phyloP scores from a whole-genome alignment of 2,888 invertebrate genomes.

The Hofmannophila pseudospretella region DNA sequence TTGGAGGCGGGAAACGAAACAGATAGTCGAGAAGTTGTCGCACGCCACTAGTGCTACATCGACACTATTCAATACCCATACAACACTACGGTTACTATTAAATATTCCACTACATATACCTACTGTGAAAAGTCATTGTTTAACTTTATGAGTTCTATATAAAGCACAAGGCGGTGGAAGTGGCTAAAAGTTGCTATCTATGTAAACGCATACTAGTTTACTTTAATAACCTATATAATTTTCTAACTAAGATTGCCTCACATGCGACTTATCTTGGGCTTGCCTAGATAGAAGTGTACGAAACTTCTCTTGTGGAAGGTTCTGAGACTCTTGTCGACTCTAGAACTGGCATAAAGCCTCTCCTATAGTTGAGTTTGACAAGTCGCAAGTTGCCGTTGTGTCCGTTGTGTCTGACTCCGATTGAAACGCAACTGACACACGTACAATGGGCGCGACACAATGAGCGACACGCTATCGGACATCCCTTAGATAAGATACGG shows the following conservation, averaged over 20 bases:
- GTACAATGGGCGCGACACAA: conserved; percentile 42
- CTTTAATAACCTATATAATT: no score
- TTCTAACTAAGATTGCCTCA: no score
- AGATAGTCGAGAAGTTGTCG: conserved; percentile 70
- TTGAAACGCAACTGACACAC: conserved; percentile 37
- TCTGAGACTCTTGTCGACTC: no score
- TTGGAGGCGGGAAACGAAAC: conserved; percentile 69
- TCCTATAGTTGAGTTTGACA: conserved; percentile 3
- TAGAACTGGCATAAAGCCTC: conserved; percentile 14
- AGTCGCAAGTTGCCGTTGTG: conserved; percentile 39
- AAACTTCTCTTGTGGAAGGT: no score
- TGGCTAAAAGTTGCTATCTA: no score
- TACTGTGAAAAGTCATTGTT: not conserved
- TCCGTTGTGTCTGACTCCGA: conserved; percentile 26
- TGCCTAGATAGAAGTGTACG: no score
- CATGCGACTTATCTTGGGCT: no score
- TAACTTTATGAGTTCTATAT: no score
- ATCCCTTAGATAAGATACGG: conserved; percentile 49
- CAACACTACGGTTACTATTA: conserved; percentile 16
- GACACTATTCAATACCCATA: conserved; percentile 65
- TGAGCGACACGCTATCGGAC: conserved; percentile 46
- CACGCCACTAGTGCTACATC: conserved; percentile 57
- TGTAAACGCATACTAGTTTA: no score
- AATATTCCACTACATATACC: conserved; percentile 1
- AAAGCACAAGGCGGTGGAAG: no score